Percentiles rank a stretch among this genome's conserved stretches.
These are phyloP conservation scores for Myrmophylax atrothorax DNA, from an alignment of 2,113 vertebrate genomes.

Conservation along the genomic window DNA sequence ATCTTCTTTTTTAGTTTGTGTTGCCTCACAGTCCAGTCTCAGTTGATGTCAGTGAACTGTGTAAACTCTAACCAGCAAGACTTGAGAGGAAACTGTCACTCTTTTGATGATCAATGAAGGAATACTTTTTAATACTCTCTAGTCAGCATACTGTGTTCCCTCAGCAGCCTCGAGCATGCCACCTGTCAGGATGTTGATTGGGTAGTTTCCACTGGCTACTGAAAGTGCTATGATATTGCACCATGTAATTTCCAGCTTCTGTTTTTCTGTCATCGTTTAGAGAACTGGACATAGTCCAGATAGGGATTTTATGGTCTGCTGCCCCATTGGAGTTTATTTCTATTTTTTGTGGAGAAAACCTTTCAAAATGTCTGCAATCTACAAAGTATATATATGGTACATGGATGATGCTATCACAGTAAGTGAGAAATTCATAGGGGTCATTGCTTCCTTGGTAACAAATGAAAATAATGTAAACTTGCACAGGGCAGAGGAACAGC, in stretches of 20 bases:
- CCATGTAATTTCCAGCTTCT: constrained; percentile 54
- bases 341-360: constrained; percentile 40
- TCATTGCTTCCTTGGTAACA: constrained; percentile 1
- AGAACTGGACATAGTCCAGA: constrained; percentile 61
- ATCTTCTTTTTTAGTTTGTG: neutral
- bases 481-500: neutral
- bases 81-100: neutral
- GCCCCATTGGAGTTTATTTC: constrained; percentile 34
- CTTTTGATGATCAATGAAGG: neutral
- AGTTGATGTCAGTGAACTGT: neutral
- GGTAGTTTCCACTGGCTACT: constrained; percentile 48
- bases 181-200: constrained; percentile 58
- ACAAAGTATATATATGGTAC: neutral
- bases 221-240: constrained; percentile 19
- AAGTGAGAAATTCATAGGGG: constrained; percentile 37
- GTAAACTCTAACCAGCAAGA: neutral
- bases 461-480: neutral
- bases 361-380: constrained; percentile 64
- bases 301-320: constrained; percentile 69
- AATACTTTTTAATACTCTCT: neutral
- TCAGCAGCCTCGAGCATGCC: constrained; percentile 22
- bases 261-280: constrained; percentile 50
- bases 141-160: constrained; percentile 41
- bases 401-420: neutral
- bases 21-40: neutral